A percentile compares a stretch with the other conserved stretches of the same genome.
Evolutionary conservation across 2,113 vertebrate genomes (phyloP).

Genomic region (Notechis scutatus): DNA sequence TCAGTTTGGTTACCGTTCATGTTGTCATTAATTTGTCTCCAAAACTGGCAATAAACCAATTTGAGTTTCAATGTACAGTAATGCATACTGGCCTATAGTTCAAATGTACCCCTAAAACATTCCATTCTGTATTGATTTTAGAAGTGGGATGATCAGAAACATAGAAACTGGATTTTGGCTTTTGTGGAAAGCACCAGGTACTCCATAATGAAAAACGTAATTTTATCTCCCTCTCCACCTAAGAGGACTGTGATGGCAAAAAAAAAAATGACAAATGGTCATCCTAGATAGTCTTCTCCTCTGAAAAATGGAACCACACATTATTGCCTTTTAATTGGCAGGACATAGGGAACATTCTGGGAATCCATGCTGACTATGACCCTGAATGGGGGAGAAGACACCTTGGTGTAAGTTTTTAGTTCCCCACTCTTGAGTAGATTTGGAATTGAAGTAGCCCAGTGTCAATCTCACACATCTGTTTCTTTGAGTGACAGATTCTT

Average conservation of each 20-base stretch:
- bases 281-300: not conserved
- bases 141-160: not conserved
- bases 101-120: not conserved
- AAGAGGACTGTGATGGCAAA: not conserved
- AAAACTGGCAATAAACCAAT: not conserved
- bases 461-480: not conserved
- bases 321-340: not conserved
- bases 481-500: not conserved
- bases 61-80: not conserved
- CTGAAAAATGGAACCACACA: not conserved
- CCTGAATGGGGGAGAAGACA: not conserved
- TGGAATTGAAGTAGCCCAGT: not conserved
- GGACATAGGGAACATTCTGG: not conserved
- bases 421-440: not conserved
- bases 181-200: not conserved
- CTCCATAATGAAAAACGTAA: not conserved
- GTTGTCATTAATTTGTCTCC: not conserved
- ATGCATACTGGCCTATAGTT: not conserved
- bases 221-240: not conserved
- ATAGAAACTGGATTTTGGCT: not conserved
- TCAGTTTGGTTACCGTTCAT: not conserved
- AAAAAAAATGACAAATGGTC: not conserved
- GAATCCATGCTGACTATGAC: not conserved
- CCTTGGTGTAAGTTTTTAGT: not conserved
- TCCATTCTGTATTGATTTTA: not conserved